phyloP scores from a whole-genome alignment of 2,888 invertebrate species.

The Margaritifera margaritifera region DNA sequence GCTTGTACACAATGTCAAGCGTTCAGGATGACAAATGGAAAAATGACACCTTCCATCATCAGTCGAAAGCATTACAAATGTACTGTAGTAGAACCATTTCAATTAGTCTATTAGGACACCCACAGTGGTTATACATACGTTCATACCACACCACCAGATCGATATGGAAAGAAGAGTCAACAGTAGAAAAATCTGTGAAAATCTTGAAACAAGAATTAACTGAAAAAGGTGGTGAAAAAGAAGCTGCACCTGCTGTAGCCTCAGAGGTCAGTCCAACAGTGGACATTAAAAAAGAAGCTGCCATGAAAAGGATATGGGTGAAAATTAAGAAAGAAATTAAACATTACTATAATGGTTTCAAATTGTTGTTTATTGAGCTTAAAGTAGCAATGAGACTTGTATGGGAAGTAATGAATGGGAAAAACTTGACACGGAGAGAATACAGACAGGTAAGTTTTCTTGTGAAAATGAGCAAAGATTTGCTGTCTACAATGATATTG shows the following conservation, averaged over 20 bases:
- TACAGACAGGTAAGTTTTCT: constrained; percentile 80
- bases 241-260: constrained; percentile 21
- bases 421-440: constrained; percentile 88
- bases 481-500: neutral
- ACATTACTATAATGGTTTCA: constrained; percentile 98
- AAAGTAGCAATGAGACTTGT: constrained; percentile 86
- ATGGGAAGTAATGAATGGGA: constrained; percentile 86
- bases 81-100: too few species aligned
- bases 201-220: constrained; percentile 81
- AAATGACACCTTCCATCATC: too few species aligned
- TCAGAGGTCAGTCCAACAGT: constrained; percentile 3
- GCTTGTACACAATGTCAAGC: too few species aligned
- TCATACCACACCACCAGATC: constrained; percentile 30
- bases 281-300: constrained; percentile 3
- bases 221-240: constrained; percentile 40
- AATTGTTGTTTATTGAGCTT: constrained; percentile 91
- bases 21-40: too few species aligned
- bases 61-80: too few species aligned
- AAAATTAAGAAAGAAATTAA: constrained; percentile 87
- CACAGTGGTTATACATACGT: too few species aligned
- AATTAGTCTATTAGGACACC: too few species aligned
- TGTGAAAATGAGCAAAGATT: constrained; percentile 23
- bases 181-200: constrained; percentile 92
- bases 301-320: constrained; percentile 71
- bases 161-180: constrained; percentile 77